Evolutionary conservation across 2,797 vertebrate species (phyloP).

Genomic region (Salarias fasciatus): DNA sequence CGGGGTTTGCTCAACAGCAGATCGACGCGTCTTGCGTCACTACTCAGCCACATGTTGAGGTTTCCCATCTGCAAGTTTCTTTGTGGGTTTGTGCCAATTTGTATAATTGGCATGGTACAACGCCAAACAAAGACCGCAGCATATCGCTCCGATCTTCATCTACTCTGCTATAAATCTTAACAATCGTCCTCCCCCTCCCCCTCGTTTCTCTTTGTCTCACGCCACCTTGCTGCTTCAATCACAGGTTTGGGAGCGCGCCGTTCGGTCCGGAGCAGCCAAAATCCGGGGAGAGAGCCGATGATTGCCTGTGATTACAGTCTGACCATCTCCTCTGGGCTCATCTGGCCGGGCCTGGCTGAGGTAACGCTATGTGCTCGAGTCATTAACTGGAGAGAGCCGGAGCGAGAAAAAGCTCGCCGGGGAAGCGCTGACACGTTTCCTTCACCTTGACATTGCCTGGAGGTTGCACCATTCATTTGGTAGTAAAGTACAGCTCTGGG

Average conservation of each 20-base stretch:
- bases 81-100: no score
- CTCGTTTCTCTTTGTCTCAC: constrained; percentile 27
- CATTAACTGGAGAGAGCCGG: constrained; percentile 69
- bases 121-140: constrained; percentile 2
- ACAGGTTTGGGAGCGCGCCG: constrained; percentile 50
- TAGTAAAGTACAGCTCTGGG: constrained; percentile 49
- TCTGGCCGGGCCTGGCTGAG: constrained; percentile 55
- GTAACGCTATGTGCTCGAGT: constrained; percentile 57
- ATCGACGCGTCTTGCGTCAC: background rate
- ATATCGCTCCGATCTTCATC: constrained; percentile 19
- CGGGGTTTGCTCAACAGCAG: no score
- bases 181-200: background rate
- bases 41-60: background rate
- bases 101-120: background rate
- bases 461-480: constrained; percentile 68
- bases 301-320: constrained; percentile 80
- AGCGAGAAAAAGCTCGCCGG: constrained; percentile 57
- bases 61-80: background rate
- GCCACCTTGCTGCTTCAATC: constrained; percentile 58
- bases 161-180: no score
- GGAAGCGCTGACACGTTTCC: constrained; percentile 67
- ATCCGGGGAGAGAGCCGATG: constrained; percentile 67
- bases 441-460: constrained; percentile 79
- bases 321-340: constrained; percentile 70
- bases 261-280: constrained; percentile 49